Evolutionary conservation across 2,113 vertebrate species (phyloP), one percentile per base, ranked within the genome.

Genomic region (Sinocyclocheilus maitianheensis): DNA sequence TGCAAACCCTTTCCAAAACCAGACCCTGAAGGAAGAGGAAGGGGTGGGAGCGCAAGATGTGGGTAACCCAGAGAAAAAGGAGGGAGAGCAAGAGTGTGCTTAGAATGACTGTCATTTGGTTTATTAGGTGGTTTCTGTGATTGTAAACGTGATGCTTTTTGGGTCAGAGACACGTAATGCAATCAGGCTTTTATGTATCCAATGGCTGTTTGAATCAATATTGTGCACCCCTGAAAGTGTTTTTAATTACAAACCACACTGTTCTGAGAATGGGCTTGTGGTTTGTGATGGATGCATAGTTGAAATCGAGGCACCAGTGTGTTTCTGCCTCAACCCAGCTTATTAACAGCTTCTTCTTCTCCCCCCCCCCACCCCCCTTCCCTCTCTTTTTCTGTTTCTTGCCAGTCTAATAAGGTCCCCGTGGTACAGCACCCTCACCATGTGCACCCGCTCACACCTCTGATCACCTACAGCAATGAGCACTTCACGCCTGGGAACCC

Each of bases 401-500:
- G 65, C 78, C 96, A 99, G 98, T 99, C 98, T 96, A 99, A 99
- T 97, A 99, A 99, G 96, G 98, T 99, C 93, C 98, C 98, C 85
- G 98, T 99, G 95, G 98, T 99, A 95, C 98, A 99, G 95, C 97
- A 99, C 93, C 98, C 98, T 89, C 98, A 99, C 93, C 98, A 99
- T 95, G 98, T 99, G 94, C 98, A 99, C 95, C 98, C 98, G 86
- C 97, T 99, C 94, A 99, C 98, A 7, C 98, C 98, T 92, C 97
- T 99, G 95, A 99, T 99, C 95, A 99, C 98, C 75, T 99, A 99
- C 96, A 99, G 98, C 97, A 99, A 99, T 95, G 98, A 99, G 94
- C 98, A 99, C 96, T 99, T 99, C 97, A 99, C 98, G 92, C 98
- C 98, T 0, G 98, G 98, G 94, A 99, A 99, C 94, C 98, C 98